phyloP scores from a whole-genome alignment of 2,888 invertebrate species.

The Cerceris ruficornis region DNA sequence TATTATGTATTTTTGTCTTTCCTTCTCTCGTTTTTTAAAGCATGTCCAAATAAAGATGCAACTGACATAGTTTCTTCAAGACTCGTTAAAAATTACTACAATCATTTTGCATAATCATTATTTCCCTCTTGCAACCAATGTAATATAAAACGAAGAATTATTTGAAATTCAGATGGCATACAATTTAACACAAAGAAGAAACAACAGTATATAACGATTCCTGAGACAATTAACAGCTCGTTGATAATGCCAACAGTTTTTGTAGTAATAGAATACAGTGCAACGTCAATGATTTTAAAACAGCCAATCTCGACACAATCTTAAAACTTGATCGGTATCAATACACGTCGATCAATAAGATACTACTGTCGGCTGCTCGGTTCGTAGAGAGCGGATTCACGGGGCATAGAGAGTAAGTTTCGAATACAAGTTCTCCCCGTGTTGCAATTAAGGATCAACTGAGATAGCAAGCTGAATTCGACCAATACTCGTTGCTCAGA shows the following conservation, averaged over 20 bases:
- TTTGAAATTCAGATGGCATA: too few species aligned
- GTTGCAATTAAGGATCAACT: slow-evolving; percentile 46
- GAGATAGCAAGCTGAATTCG: slow-evolving; percentile 38
- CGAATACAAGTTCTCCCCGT: slow-evolving; percentile 29
- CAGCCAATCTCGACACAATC: background rate
- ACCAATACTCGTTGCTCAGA: slow-evolving; percentile 19
- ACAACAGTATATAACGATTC: too few species aligned
- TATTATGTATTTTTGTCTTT: too few species aligned
- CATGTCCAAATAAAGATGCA: too few species aligned
- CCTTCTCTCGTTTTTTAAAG: too few species aligned
- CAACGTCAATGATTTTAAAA: background rate
- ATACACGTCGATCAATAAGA: background rate
- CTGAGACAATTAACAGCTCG: too few species aligned
- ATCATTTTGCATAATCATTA: too few species aligned
- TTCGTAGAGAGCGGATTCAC: slow-evolving; percentile 15
- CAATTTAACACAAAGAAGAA: too few species aligned
- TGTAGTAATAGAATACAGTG: background rate
- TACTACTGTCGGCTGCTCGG: slow-evolving; percentile 4
- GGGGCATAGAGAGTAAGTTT: slow-evolving; percentile 27
- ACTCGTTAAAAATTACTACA: too few species aligned
- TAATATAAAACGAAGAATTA: too few species aligned
- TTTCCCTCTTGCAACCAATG: too few species aligned
- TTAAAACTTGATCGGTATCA: background rate
- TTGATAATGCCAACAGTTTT: background rate
- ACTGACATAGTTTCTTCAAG: too few species aligned